phyloP scores from a whole-genome alignment of 2,797 vertebrate genomes.

The Myotis daubentonii region DNA sequence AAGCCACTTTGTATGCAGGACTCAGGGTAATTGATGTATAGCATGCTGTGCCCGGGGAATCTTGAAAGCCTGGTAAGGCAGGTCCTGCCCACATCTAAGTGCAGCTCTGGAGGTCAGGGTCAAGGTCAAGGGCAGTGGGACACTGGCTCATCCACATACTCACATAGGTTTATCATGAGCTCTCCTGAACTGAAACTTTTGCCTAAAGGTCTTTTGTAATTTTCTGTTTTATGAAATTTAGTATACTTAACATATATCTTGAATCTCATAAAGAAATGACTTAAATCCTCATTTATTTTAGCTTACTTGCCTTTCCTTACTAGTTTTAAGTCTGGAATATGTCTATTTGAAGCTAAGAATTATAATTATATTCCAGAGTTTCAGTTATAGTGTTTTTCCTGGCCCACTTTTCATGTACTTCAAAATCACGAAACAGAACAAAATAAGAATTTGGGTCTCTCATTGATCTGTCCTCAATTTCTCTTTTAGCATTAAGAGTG shows the following conservation, averaged over 20 bases:
- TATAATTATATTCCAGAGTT: neutral
- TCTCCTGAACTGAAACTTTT: neutral
- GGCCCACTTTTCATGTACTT: neutral
- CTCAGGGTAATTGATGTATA: neutral
- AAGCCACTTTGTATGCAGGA: neutral
- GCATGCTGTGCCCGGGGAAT: fast-evolving
- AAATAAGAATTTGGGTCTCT: neutral
- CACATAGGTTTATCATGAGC: neutral
- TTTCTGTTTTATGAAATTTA: neutral
- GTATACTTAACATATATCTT: neutral
- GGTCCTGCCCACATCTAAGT: fast-evolving
- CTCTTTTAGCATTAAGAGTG: neutral
- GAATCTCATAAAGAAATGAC: neutral
- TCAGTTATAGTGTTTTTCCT: neutral
- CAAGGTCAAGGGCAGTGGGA: neutral
- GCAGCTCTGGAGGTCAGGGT: no score
- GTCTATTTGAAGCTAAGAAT: neutral
- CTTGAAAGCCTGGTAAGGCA: fast-evolving
- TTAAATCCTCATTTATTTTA: neutral
- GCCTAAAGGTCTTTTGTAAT: neutral
- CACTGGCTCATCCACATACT: neutral
- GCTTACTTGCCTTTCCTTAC: neutral
- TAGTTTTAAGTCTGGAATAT: neutral
- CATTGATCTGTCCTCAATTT: neutral
- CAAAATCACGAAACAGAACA: slow-evolving; percentile 6